Evolutionary conservation across 2,888 invertebrate species (phyloP), one percentile per base, ranked within the genome.

Genomic region (Cataglyphis cursor): DNA sequence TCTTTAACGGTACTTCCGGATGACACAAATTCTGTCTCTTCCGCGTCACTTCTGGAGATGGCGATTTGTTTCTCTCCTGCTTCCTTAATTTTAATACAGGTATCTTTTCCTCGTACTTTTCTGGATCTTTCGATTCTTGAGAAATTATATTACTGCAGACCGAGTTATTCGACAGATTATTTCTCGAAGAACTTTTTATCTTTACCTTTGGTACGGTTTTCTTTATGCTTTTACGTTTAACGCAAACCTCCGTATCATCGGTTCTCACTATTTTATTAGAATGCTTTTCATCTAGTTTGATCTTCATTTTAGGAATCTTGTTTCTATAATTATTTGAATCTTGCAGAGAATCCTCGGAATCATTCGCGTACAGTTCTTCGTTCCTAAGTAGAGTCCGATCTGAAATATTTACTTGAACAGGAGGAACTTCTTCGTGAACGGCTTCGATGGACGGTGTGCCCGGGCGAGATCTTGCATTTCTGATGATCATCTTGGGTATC

Each of bases 401-500:
- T 12, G n/a, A 9, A 3, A 72, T 59, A 35, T 24, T 78, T 24
- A 8, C 10, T 31, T 76, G 66, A 68, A 8, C 15, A 31, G 41
- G n/a, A 59, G 44, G n/a, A 57, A 5, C 10, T 21, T 61, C 68
- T 35, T 41, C 89, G 86, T 6, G 88, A 84, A 80, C 65, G 62
- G 92, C 91, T 41, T 93, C 92, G 38, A 92, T 86, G 0, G 91
- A 93, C n/a, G 95, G 94, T 0, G 94, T 95, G 9, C 87, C 90
- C 1, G 95, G 94, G 44, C 94, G 91, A 21, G 94, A 94, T 81
- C 89, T 91, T 0, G 89, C 92, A 31, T 94, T 95, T 41, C 93
- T 89, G 65, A 95, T 95, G 66, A 95, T 94, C 94, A 95, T 94
- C 84, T 94, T 95, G 61, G 95, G 95, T 89, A 95, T 94, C 81